Conservation (phyloP, 1,140 invertebrate species). For the Ladona fulva region DNA sequence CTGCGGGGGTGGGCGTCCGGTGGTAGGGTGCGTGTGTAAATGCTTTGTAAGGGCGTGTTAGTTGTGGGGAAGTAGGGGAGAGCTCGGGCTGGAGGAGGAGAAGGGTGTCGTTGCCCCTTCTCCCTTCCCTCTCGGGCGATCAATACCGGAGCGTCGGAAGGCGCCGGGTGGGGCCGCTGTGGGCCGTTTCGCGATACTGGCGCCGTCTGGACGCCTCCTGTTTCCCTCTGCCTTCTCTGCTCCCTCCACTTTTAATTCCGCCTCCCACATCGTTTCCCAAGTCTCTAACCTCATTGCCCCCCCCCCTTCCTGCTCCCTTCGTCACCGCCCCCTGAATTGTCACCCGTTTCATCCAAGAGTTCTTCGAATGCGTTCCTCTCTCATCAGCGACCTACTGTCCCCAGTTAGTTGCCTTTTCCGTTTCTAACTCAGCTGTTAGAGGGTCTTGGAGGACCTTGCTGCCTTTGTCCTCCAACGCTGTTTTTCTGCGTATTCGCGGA, state of each 20-base stretch:
- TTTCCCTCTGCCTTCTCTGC: neutral
- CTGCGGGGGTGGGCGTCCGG: neutral
- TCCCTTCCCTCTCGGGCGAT: neutral
- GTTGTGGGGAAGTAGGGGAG: neutral
- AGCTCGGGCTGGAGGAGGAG: neutral
- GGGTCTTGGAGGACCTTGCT: too few species aligned
- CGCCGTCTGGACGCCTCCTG: neutral
- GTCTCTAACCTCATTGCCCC: neutral
- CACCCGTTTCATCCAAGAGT: too few species aligned
- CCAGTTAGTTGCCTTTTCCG: too few species aligned
- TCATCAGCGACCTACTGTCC: too few species aligned
- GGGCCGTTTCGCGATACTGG: constrained; percentile 1
- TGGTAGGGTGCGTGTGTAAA: neutral
- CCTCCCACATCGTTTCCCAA: neutral
- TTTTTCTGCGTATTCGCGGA: too few species aligned
- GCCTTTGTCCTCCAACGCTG: too few species aligned
- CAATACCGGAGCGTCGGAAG: constrained; percentile 1
- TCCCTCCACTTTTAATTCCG: neutral
- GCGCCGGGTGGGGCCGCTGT: constrained; percentile 1
- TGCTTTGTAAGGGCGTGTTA: constrained; percentile 3
- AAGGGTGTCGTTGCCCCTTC: neutral
- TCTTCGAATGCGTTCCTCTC: too few species aligned
- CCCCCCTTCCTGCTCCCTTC: too few species aligned
- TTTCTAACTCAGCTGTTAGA: too few species aligned
- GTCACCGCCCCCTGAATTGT: too few species aligned